Percentiles rank a stretch among this genome's conserved stretches.
Conservation (phyloP, 2,113 vertebrate genomes). For the Entomyzon cyanotis region DNA sequence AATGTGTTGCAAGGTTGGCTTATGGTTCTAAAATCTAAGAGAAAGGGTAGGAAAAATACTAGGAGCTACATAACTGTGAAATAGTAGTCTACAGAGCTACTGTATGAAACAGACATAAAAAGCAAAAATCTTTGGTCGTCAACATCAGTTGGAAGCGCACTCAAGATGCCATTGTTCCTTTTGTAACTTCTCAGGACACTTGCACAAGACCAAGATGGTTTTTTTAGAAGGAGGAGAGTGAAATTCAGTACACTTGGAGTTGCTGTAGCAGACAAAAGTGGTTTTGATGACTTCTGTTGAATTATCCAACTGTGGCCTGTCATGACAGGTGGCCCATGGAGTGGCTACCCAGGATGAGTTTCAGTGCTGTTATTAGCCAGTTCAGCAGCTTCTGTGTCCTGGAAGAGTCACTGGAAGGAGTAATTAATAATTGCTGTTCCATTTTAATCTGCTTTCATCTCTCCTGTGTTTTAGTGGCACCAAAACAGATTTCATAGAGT, state of each 20-base stretch:
- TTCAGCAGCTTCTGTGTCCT: constrained; percentile 16
- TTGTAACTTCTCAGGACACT: neutral
- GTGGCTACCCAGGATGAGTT: neutral
- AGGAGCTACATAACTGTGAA: too few species aligned
- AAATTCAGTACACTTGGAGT: neutral
- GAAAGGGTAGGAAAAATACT: too few species aligned
- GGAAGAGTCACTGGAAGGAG: neutral
- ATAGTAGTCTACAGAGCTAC: too few species aligned
- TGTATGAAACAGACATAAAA: too few species aligned
- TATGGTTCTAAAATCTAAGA: too few species aligned
- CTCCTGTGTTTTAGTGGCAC: neutral
- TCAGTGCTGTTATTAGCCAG: neutral
- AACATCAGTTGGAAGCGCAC: rapidly evolving
- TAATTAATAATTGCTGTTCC: neutral
- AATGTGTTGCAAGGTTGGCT: too few species aligned
- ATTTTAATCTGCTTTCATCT: neutral
- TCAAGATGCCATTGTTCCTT: neutral
- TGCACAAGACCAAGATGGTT: neutral
- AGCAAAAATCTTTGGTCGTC: too few species aligned
- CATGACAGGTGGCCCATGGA: neutral
- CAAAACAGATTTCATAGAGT: neutral
- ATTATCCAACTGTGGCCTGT: neutral
- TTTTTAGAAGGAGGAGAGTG: neutral
- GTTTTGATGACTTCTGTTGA: neutral
- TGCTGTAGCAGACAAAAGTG: neutral